Base-by-base conservation (phyloP, 2,113 vertebrate genomes). In the Rhipidura dahli region DNA sequence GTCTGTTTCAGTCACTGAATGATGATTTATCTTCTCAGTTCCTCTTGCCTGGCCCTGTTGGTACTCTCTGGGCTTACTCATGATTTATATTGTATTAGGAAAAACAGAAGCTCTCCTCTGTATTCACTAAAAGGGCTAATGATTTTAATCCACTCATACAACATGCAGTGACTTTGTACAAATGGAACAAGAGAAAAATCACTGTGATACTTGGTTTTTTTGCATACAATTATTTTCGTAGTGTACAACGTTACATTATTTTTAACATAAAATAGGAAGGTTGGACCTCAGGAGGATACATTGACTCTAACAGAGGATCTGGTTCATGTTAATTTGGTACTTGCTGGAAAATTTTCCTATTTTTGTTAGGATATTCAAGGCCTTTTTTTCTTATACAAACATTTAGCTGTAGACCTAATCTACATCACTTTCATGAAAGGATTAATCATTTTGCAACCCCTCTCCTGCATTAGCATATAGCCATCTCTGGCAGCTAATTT, bases 401-500 rank as follows among this genome's bases (percentile, higher is more conserved):
- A 69, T 73, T 78, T 90, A 89, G 89, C 66, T 83, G 45, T 80
- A 94, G 77, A 81, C 59, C n/a, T 87, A 69, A 72, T 91, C 40
- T 50, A 35, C 64, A 91, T 68, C 79, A 50, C 40, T 93, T n/a
- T 92, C 19, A 70, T n/a, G n/a, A 82, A 94, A 82, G 30, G 37
- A 95, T 70, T 86, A 77, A 75, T 83, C 12, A 51, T 65, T 83
- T 93, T 17, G 2, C 53, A 89, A 19, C 72, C 92, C 68, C 87
- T 94, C 70, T 73, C 84, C 69, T 57, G 33, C 33, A 28, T 87
- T 70, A 95, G 24, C 39, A 91, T 94, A 88, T 73, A 94, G 13
- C 30, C 65, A 44, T 66, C 44, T 92, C 70, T 91, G 94, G 59
- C 39, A 86, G 39, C 76, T 94, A 95, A 89, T 91, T 95, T 93